Percentiles rank a stretch among this genome's conserved stretches.
phyloP scores from a whole-genome alignment of 2,113 vertebrate species.

The Bombycilla garrulus region DNA sequence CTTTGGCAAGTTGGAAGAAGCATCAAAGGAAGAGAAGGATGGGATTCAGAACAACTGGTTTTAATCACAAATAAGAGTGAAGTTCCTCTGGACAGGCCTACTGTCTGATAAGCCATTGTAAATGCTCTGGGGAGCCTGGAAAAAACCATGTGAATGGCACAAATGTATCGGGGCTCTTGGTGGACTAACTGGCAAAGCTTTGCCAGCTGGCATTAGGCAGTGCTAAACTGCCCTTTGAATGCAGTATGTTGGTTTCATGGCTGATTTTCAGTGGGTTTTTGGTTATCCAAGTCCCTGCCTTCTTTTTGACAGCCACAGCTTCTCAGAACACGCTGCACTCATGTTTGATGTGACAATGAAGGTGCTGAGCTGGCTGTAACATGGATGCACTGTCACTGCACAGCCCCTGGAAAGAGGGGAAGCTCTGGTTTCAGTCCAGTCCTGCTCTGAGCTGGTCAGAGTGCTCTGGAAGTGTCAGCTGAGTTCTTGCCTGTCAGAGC shows the following conservation, averaged over 20 bases:
- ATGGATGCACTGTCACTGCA: background rate
- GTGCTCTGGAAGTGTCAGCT: background rate
- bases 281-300: background rate
- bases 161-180: background rate
- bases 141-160: background rate
- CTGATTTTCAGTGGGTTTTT: background rate
- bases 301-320: background rate
- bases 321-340: background rate
- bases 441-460: background rate
- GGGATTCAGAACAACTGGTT: constrained; percentile 69
- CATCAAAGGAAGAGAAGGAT: constrained; percentile 67
- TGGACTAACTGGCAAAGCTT: background rate
- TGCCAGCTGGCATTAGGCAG: background rate
- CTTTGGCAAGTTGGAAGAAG: constrained; percentile 48
- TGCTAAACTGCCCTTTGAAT: background rate
- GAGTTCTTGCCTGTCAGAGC: background rate
- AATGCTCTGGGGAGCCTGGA: background rate
- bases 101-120: background rate
- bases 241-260: background rate
- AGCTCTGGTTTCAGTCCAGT: background rate
- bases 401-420: background rate
- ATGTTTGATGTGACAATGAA: background rate
- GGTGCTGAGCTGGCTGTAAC: background rate
- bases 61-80: constrained; percentile 65
- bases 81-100: constrained; percentile 47